Evolutionary conservation across 1,140 invertebrate genomes (phyloP).

Genomic region (Orchesella cincta): DNA sequence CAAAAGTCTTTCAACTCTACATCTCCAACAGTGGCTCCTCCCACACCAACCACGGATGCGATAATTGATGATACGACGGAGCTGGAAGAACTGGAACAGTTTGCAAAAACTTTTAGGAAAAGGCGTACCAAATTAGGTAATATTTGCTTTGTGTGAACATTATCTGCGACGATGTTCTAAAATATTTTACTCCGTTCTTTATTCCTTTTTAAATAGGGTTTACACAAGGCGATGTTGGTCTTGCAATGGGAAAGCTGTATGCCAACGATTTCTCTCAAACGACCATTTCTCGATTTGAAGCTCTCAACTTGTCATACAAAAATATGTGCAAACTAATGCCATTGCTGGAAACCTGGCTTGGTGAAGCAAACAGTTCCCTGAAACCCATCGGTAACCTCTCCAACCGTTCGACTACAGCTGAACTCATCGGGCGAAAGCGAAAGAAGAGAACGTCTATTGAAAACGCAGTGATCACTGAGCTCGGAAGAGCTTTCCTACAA

Average conservation of each 20-base stretch:
- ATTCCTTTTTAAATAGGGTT: slow-evolving; percentile 78
- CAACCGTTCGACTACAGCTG: slow-evolving; percentile 74
- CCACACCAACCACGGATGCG: slow-evolving; percentile 64
- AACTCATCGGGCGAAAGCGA: slow-evolving; percentile 83
- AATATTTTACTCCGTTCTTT: slow-evolving; percentile 32
- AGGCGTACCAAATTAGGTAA: slow-evolving; percentile 85
- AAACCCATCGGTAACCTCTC: slow-evolving; percentile 75
- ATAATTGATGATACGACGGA: slow-evolving; percentile 89
- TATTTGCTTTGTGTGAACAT: neutral
- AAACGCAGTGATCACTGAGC: slow-evolving; percentile 83
- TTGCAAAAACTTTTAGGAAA: slow-evolving; percentile 96
- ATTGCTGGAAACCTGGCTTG: slow-evolving; percentile 93
- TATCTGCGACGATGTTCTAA: slow-evolving; percentile 13
- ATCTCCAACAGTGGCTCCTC: slow-evolving; percentile 33
- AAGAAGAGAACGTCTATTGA: slow-evolving; percentile 98
- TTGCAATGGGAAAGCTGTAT: slow-evolving; percentile 97
- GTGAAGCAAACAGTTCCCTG: slow-evolving; percentile 88
- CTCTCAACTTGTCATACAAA: slow-evolving; percentile 96
- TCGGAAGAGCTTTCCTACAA: slow-evolving; percentile 90
- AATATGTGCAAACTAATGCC: slow-evolving; percentile 99
- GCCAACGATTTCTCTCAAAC: slow-evolving; percentile 99
- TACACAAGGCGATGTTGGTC: slow-evolving; percentile 96
- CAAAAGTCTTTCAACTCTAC: neutral
- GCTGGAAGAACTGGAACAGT: slow-evolving; percentile 92
- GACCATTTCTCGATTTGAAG: slow-evolving; percentile 97